Percentiles rank a stretch among this genome's conserved stretches.
Evolutionary conservation across 2,113 vertebrate species (phyloP).

Genomic region (Phalacrocorax pelagicus): DNA sequence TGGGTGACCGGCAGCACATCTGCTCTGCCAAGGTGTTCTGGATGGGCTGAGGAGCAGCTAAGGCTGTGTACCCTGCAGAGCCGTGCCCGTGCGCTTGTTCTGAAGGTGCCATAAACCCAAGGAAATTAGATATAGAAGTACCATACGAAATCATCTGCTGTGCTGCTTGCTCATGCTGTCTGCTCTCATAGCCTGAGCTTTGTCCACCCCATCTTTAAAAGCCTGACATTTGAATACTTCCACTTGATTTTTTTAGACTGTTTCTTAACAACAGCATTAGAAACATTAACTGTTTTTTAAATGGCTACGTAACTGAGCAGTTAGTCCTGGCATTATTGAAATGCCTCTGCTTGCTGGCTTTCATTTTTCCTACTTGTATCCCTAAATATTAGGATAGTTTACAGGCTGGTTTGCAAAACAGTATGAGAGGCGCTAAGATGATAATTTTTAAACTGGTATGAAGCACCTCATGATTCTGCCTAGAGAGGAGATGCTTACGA

Average conservation of each 20-base stretch:
- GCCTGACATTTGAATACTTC: background rate
- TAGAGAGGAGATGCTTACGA: background rate
- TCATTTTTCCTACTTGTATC: background rate
- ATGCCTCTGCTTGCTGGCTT: constrained; percentile 19
- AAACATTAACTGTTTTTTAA: background rate
- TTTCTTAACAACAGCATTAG: background rate
- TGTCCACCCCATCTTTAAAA: background rate
- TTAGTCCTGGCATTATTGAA: constrained; percentile 23
- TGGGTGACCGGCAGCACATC: background rate
- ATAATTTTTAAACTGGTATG: constrained; percentile 26
- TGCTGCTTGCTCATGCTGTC: background rate
- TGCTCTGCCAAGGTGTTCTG: background rate
- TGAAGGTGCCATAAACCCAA: background rate
- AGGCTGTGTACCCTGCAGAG: background rate
- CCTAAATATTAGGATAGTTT: constrained; percentile 57
- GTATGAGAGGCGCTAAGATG: background rate
- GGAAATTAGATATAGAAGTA: background rate
- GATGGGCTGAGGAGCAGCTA: background rate
- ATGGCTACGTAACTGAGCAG: background rate
- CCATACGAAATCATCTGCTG: background rate
- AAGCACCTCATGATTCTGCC: background rate
- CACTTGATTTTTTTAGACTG: background rate
- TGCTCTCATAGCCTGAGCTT: background rate
- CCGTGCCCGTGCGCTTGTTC: background rate
- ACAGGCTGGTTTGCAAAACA: constrained; percentile 37